Conservation (phyloP, 2,797 vertebrate genomes). For the Clarias fuscus region DNA sequence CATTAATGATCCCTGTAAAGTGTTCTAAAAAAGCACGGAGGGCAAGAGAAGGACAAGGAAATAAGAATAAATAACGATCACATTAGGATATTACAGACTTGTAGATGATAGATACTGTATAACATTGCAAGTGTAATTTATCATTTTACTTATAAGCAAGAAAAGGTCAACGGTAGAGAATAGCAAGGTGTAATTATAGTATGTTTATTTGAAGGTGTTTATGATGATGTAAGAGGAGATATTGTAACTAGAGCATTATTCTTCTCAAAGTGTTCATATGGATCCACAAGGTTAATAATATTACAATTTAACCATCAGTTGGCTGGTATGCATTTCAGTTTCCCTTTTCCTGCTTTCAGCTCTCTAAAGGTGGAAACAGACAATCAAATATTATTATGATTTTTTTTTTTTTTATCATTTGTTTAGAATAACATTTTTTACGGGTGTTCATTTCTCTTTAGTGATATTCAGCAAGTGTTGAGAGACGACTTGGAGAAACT, state of each 20-base stretch:
- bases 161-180: neutral
- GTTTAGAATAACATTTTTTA: neutral
- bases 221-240: neutral
- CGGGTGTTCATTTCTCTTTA: conserved; percentile 59
- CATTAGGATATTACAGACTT: neutral
- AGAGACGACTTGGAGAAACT: conserved; percentile 86
- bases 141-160: neutral
- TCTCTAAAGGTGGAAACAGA: neutral
- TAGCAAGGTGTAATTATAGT: neutral
- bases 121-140: neutral
- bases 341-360: neutral
- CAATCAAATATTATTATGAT: neutral
- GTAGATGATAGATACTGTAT: neutral
- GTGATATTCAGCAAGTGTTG: conserved; percentile 81
- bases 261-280: neutral
- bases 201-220: neutral
- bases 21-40: neutral
- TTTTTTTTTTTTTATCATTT: neutral
- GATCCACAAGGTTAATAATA: neutral
- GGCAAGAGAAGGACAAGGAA: neutral
- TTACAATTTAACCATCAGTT: neutral
- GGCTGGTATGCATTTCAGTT: neutral
- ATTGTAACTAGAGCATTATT: neutral
- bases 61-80: neutral
- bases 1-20: neutral